Conservation (phyloP, 2,113 vertebrate genomes). For the Dipodomys stephensi region DNA sequence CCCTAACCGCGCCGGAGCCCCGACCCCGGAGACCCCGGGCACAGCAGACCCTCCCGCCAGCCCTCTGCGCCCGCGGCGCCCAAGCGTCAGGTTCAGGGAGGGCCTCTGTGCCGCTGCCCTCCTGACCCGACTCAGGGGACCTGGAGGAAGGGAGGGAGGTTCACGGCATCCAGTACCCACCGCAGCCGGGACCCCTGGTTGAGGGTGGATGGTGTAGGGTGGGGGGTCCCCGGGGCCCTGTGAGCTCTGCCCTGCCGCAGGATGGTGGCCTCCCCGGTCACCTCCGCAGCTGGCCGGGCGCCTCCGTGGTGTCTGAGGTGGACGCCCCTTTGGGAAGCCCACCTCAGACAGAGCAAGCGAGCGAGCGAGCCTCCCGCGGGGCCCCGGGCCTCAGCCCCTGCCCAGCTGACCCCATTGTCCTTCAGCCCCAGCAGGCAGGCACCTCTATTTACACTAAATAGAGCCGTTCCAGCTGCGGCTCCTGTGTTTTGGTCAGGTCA, state of each 20-base stretch:
- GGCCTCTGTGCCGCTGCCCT: no score
- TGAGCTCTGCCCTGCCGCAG: no score
- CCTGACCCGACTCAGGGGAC: neutral
- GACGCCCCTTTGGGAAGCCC: neutral
- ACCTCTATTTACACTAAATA: slow-evolving; percentile 91
- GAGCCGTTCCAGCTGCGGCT: slow-evolving; percentile 65
- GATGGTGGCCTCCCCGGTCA: neutral
- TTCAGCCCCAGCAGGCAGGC: slow-evolving; percentile 69
- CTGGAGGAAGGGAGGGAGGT: neutral
- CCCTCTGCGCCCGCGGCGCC: neutral
- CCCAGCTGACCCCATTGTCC: slow-evolving; percentile 81
- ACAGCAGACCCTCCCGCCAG: no score
- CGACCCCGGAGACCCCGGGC: no score
- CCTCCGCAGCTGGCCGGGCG: no score
- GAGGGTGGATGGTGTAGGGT: no score
- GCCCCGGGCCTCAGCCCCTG: neutral
- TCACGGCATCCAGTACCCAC: no score
- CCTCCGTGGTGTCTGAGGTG: neutral
- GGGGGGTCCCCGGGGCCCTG: neutral
- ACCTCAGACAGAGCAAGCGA: neutral
- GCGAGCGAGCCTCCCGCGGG: neutral
- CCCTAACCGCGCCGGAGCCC: neutral
- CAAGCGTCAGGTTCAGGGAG: no score
- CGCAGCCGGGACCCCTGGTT: no score
- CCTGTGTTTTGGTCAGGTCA: slow-evolving; percentile 85